These are phyloP conservation scores for Barypeithes pellucidus DNA, from an alignment of 2,888 invertebrate species.

Conservation along the genomic window DNA sequence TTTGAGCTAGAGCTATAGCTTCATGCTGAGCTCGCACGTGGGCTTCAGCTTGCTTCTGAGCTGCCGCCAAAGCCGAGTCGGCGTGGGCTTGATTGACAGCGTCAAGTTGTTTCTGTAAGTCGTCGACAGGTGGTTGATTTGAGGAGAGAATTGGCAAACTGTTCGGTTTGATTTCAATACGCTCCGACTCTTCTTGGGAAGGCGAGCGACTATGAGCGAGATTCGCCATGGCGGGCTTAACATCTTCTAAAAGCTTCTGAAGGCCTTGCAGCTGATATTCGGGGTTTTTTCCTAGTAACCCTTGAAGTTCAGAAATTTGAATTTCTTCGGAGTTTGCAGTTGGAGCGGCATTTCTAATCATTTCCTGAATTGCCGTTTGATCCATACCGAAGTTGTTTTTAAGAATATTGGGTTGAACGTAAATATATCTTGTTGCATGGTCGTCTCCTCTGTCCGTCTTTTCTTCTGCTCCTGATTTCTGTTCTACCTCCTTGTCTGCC, in stretches of 20 bases:
- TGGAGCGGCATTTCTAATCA: slow-evolving; percentile 43
- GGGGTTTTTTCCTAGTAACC: slow-evolving; percentile 72
- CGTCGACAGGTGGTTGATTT: slow-evolving; percentile 50
- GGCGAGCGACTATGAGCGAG: neutral
- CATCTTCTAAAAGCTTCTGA: slow-evolving; percentile 65
- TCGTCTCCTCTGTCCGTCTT: slow-evolving; percentile 40
- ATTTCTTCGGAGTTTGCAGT: slow-evolving; percentile 35
- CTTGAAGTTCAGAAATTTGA: slow-evolving; percentile 70
- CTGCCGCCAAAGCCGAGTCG: slow-evolving; percentile 60
- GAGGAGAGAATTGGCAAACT: slow-evolving; percentile 29
- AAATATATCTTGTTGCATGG: slow-evolving; percentile 53
- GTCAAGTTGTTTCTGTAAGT: slow-evolving; percentile 64
- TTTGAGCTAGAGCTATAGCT: slow-evolving; percentile 60
- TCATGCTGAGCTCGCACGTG: slow-evolving; percentile 64
- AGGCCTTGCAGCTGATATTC: slow-evolving; percentile 73
- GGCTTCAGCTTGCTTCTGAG: slow-evolving; percentile 63
- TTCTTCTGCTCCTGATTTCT: neutral
- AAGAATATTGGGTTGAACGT: slow-evolving; percentile 57
- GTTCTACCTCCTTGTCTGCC: slow-evolving; percentile 1
- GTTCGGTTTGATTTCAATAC: slow-evolving; percentile 38
- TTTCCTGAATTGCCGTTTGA: slow-evolving; percentile 38
- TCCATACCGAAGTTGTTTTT: slow-evolving; percentile 53
- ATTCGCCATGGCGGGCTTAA: slow-evolving; percentile 47
- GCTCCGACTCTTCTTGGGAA: neutral
- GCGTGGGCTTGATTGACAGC: slow-evolving; percentile 62